Conservation (phyloP, 1,140 invertebrate genomes). For the Trichonephila inaurata region DNA sequence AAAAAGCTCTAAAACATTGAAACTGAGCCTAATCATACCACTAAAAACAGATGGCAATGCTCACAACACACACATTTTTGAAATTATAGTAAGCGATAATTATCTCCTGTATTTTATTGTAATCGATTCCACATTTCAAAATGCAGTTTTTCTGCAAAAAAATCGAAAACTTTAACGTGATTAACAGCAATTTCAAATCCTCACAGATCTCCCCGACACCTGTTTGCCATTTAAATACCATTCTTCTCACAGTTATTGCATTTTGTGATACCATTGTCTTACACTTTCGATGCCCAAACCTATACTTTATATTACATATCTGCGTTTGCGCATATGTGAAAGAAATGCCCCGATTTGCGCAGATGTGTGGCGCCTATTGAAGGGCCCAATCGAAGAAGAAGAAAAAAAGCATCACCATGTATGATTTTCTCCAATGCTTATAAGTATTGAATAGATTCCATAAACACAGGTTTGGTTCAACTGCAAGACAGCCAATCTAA, state of each 20-base stretch:
- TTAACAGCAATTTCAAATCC: neutral
- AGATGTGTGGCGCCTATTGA: constrained; percentile 37
- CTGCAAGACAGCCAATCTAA: constrained; percentile 30
- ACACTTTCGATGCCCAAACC: neutral
- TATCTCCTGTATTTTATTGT: neutral
- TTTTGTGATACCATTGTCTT: constrained; percentile 5
- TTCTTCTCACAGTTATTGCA: neutral
- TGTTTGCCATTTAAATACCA: neutral
- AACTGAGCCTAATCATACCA: neutral
- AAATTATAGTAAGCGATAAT: neutral
- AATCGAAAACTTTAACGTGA: neutral
- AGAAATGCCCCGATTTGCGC: constrained; percentile 25
- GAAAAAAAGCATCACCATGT: neutral
- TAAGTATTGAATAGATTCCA: constrained; percentile 33
- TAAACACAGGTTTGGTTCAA: constrained; percentile 54
- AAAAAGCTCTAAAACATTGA: neutral
- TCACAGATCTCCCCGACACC: neutral
- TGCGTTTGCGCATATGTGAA: constrained; percentile 13
- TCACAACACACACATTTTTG: neutral
- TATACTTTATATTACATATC: neutral
- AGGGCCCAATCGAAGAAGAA: neutral
- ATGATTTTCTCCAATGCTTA: constrained; percentile 30
- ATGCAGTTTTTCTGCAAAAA: neutral
- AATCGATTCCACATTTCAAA: neutral
- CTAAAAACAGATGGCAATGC: neutral